phyloP scores from a whole-genome alignment of 2,113 vertebrate genomes.

The Indicator maculatus region DNA sequence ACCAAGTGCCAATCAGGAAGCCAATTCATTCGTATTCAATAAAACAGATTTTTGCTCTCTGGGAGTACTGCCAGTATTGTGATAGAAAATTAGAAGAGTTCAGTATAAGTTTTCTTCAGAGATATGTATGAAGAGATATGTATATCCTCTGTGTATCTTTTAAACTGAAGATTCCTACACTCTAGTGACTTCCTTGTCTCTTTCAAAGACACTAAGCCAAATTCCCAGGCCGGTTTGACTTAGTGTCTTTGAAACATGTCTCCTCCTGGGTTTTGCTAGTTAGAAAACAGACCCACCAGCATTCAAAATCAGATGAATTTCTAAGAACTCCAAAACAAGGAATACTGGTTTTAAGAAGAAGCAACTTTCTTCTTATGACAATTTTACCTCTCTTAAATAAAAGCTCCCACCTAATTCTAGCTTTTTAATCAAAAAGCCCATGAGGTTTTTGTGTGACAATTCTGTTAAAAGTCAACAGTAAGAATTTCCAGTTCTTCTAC shows the following conservation, averaged over 20 bases:
- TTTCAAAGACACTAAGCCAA: no score
- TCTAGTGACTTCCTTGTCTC: neutral
- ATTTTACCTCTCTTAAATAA: neutral
- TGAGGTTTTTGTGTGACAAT: neutral
- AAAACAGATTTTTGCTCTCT: neutral
- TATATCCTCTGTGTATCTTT: neutral
- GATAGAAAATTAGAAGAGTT: neutral
- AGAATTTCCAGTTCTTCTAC: neutral
- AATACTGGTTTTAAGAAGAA: neutral
- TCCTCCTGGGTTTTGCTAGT: neutral
- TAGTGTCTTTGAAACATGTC: neutral
- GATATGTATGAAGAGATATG: neutral
- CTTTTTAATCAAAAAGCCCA: neutral
- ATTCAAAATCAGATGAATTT: neutral
- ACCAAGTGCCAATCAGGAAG: neutral
- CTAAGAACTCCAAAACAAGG: neutral
- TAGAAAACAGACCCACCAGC: neutral
- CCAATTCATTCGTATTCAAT: neutral
- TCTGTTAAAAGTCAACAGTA: neutral
- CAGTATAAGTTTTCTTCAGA: neutral
- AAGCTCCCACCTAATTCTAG: neutral
- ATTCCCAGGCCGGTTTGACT: neutral
- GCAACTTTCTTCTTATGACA: neutral
- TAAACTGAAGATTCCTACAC: neutral
- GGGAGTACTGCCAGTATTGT: neutral